Base-by-base conservation (phyloP, 2,888 invertebrate genomes). In the Autographa pulchrina region DNA sequence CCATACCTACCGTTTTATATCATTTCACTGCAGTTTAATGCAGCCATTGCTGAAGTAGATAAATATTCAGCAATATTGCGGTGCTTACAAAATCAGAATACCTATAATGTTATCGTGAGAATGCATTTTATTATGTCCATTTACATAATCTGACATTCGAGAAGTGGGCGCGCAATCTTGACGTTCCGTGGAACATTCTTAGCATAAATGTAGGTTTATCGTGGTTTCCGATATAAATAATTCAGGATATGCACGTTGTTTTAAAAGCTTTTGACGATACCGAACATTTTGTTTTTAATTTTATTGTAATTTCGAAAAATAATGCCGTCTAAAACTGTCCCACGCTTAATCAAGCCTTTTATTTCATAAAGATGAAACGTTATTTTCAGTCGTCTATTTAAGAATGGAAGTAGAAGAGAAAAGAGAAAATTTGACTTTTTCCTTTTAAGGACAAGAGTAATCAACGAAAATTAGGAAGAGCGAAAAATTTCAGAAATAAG, bases 61-160 rank as follows among this genome's bases (percentile, higher is more conserved):
- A 75, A 69, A 78, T 78, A 78, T 75, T 72, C 64, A 69, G 41
- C 59, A 64, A 43, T 64, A 67, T 62, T 62, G 62, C 56, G 65
- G 20, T 66, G 59, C 70, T 67, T 16, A 72, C 72, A 62, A 73
- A 81, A 83, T 77, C 79, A 73, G 74, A 77, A 75, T 74, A 70
- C 25, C 20, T 56, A 13, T 65, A 66, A 70, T 77, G 70, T 65
- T 74, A 72, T 75, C 76, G 60, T 60, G 69, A 68, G 75, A 79
- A 75, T 78, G 79, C 79, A 76, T 78, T 78, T 62, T 62, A 58
- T 62, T 65, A 31, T 69, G 63, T 73, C 31, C 66, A 81, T 84
- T 84, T 75, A 71, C 82, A 84, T 83, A 84, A 84, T 81, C 77
- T 81, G 79, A 72, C 72, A 56, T 75, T 70, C 64, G 74, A 76